A percentile compares a stretch with the other conserved stretches of the same genome.
Conservation (phyloP, 2,888 invertebrate genomes). For the Thysanoteuthis rhombus region DNA sequence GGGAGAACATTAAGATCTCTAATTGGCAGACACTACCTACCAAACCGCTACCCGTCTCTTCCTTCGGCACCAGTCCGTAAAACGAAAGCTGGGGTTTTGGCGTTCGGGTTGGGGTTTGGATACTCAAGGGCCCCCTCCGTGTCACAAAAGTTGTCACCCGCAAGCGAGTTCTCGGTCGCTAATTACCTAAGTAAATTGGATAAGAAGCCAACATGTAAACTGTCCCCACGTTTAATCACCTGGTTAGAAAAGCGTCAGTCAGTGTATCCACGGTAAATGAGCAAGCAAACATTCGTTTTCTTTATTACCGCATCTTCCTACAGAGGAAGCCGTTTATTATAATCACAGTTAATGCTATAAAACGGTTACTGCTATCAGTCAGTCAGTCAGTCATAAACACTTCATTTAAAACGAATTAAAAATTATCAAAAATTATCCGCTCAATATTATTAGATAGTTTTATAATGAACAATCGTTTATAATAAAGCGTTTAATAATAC, state of each 20-base stretch:
- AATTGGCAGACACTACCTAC: neutral
- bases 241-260: neutral
- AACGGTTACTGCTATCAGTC: too few species aligned
- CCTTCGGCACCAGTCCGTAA: neutral
- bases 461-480: too few species aligned
- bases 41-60: neutral
- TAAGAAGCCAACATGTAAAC: constrained; percentile 12
- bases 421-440: too few species aligned
- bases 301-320: neutral
- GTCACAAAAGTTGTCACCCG: neutral
- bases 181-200: neutral
- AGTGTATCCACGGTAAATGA: neutral
- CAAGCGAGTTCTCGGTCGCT: neutral
- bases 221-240: neutral
- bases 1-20: neutral
- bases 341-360: too few species aligned
- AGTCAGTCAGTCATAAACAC: too few species aligned
- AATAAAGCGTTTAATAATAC: too few species aligned
- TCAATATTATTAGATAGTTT: too few species aligned
- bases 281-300: neutral
- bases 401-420: too few species aligned
- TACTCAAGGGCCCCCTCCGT: neutral
- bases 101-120: neutral
- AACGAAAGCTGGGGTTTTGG: neutral
- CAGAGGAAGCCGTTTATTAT: too few species aligned